phyloP scores from a whole-genome alignment of 2,797 vertebrate genomes.

The Poecilia gillii region DNA sequence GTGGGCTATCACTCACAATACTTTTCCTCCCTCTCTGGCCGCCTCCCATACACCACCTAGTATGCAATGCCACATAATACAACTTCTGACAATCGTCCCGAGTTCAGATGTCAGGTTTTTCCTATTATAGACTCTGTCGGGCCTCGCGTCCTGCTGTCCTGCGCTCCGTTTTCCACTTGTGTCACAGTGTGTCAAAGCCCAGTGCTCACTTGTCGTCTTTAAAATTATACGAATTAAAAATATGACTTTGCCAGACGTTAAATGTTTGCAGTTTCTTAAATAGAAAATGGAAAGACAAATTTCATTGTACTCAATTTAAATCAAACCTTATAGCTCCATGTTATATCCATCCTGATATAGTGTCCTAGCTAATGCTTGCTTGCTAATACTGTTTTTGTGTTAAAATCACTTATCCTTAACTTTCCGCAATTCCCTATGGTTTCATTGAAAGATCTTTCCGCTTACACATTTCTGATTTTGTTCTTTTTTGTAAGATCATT shows the following conservation, averaged over 20 bases:
- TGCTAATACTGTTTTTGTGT: not conserved
- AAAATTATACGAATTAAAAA: constrained; percentile 40
- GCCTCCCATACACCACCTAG: constrained; percentile 48
- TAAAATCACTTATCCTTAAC: not conserved
- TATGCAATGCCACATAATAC: constrained; percentile 53
- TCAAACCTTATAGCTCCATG: constrained; percentile 6
- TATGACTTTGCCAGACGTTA: constrained; percentile 23
- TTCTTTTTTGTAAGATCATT: not conserved
- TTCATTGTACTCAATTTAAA: constrained; percentile 8
- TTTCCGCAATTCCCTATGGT: not conserved
- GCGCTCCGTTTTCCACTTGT: constrained; percentile 51
- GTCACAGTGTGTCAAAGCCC: constrained; percentile 36
- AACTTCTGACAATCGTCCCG: constrained; percentile 57
- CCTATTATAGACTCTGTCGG: constrained; percentile 45
- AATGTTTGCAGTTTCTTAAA: constrained; percentile 28
- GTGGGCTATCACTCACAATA: constrained; percentile 80
- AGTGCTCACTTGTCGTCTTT: constrained; percentile 48
- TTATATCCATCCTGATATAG: constrained; percentile 12
- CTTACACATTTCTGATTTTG: not conserved
- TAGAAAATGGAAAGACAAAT: constrained; percentile 18
- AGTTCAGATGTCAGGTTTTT: constrained; percentile 57
- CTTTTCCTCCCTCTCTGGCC: constrained; percentile 38
- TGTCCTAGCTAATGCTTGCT: not conserved
- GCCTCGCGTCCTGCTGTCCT: constrained; percentile 29
- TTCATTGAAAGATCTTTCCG: too few species aligned